Evolutionary conservation across 2,113 vertebrate species (phyloP).

Genomic region (Merops nubicus): DNA sequence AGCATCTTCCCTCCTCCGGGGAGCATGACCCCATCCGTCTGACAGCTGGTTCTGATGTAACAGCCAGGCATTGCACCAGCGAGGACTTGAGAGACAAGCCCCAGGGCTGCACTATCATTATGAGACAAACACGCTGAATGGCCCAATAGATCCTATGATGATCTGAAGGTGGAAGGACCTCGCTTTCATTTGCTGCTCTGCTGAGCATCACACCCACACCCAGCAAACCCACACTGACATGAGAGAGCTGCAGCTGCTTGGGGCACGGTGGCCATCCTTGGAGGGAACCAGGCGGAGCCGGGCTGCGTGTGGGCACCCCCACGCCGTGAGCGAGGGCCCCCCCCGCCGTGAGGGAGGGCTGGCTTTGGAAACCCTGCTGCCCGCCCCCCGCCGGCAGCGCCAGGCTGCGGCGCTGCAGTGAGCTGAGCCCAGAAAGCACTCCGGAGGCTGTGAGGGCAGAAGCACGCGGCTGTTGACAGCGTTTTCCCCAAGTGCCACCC

Average conservation of each 20-base stretch:
- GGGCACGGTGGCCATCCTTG: fast-evolving
- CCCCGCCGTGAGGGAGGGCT: neutral
- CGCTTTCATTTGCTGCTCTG: neutral
- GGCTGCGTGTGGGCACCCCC: neutral
- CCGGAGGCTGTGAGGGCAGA: neutral
- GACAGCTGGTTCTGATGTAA: neutral
- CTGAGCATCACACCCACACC: neutral
- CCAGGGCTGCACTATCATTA: neutral
- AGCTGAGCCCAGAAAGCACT: neutral
- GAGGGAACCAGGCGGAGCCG: neutral
- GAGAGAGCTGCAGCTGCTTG: neutral
- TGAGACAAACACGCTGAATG: neutral
- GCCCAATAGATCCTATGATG: neutral
- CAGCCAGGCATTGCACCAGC: neutral
- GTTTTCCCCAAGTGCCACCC: neutral
- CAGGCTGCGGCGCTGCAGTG: neutral
- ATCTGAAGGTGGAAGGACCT: neutral
- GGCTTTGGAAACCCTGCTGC: neutral
- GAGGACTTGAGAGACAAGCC: neutral
- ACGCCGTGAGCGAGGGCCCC: neutral
- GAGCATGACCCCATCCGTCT: neutral
- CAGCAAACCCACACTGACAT: neutral
- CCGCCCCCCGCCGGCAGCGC: neutral
- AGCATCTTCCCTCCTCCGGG: neutral
- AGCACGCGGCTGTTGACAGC: neutral